Percentiles rank a stretch among this genome's conserved stretches.
Conservation (phyloP, 2,113 vertebrate genomes). For the Elachura formosa region DNA sequence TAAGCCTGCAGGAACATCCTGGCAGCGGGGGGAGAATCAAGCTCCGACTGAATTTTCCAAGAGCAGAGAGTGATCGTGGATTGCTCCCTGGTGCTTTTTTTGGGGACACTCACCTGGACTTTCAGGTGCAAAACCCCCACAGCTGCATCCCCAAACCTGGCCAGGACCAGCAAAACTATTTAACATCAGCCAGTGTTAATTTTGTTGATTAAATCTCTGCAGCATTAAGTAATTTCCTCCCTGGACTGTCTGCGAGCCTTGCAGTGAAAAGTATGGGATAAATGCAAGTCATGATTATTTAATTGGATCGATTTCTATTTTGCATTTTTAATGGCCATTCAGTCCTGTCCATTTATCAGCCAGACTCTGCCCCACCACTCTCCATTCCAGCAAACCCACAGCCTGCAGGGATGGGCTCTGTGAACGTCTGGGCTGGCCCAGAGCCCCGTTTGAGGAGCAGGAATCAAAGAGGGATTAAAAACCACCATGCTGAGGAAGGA, state of each 20-base stretch:
- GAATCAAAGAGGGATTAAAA: not conserved
- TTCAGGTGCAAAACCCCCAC: not conserved
- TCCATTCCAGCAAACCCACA: not conserved
- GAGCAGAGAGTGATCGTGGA: not conserved
- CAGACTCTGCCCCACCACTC: not conserved
- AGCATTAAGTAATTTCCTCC: not conserved
- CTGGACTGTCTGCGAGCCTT: not conserved
- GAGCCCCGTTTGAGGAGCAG: not conserved
- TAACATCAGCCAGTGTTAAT: not conserved
- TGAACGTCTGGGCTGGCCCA: not conserved
- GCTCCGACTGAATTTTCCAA: rapidly evolving
- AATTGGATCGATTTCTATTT: not conserved
- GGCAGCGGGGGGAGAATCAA: rapidly evolving
- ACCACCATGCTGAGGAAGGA: not conserved
- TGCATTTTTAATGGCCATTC: not conserved
- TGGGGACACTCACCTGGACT: not conserved
- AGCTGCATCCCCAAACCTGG: not conserved
- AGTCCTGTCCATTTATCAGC: not conserved
- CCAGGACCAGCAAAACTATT: not conserved
- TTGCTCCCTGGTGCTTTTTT: not conserved
- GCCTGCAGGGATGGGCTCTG: not conserved
- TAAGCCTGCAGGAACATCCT: not conserved
- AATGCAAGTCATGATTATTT: not conserved
- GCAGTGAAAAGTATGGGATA: not conserved
- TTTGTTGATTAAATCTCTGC: not conserved